Percentiles rank a stretch among this genome's conserved stretches.
phyloP scores from a whole-genome alignment of 2,113 vertebrate species.

The Irena cyanogastra region DNA sequence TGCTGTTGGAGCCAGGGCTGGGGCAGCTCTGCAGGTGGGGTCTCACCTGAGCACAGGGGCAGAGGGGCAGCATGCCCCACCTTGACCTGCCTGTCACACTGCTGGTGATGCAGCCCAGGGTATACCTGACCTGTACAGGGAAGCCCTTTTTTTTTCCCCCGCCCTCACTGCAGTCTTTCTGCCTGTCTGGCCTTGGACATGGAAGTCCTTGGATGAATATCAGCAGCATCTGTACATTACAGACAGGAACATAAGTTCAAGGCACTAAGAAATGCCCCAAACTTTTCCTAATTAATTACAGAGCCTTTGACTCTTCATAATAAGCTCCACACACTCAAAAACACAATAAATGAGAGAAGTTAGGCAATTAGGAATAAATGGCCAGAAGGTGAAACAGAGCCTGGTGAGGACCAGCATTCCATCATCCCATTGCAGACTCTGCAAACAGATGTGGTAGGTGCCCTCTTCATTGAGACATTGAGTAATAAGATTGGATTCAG shows the following conservation, averaged over 20 bases:
- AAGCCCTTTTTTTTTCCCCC: not conserved
- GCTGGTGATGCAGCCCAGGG: not conserved
- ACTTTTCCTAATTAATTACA: not conserved
- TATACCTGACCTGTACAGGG: not conserved
- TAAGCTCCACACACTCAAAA: not conserved
- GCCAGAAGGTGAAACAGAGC: not conserved
- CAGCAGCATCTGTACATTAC: not conserved
- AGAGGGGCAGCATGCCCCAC: not conserved
- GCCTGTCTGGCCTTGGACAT: not conserved
- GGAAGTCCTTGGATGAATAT: not conserved
- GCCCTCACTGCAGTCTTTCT: not conserved
- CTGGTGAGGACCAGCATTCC: not conserved
- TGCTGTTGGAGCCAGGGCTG: not conserved
- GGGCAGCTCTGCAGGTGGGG: not conserved
- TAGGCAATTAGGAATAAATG: not conserved
- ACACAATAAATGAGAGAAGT: not conserved
- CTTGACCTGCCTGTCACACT: not conserved
- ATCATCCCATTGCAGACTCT: rapidly evolving
- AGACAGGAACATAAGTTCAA: not conserved
- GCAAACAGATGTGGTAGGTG: rapidly evolving
- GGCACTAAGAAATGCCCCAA: not conserved
- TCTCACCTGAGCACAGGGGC: not conserved
- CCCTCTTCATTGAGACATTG: not conserved
- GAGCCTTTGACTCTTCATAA: not conserved
- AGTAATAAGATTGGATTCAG: not conserved